phyloP scores from a whole-genome alignment of 2,797 vertebrate genomes.

The Argya squamiceps region DNA sequence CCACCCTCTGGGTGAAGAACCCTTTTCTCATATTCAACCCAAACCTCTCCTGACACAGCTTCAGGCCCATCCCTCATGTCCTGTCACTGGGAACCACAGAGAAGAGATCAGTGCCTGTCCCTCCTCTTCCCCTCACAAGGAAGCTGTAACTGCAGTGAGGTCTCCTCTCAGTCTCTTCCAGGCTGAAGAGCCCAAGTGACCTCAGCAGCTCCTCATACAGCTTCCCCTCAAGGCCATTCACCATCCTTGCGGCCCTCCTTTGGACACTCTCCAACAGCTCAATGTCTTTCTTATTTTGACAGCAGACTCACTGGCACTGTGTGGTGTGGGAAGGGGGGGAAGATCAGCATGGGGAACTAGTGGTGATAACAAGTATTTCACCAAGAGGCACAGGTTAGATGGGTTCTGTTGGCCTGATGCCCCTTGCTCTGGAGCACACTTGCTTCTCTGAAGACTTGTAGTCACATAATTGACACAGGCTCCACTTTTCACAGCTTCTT shows the following conservation, averaged over 20 bases:
- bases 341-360: neutral
- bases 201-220: fast-evolving
- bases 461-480: neutral
- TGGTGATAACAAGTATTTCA: neutral
- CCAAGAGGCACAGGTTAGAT: fast-evolving
- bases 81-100: neutral
- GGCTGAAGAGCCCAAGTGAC: neutral
- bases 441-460: neutral
- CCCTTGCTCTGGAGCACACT: neutral
- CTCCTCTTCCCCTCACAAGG: neutral
- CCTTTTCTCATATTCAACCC: too few species aligned
- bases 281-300: neutral
- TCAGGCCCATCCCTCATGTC: fast-evolving
- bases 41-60: neutral
- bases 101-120: neutral
- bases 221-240: neutral
- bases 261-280: neutral
- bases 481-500: neutral
- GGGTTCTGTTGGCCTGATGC: neutral
- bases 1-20: neutral
- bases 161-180: neutral
- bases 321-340: neutral
- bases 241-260: neutral
- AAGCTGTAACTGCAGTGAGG: fast-evolving
- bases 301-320: neutral